A percentile compares a stretch with the other conserved stretches of the same genome.
These are phyloP conservation scores for Ypsolopha sequella DNA, from an alignment of 2,888 invertebrate genomes.

Conservation along the genomic window DNA sequence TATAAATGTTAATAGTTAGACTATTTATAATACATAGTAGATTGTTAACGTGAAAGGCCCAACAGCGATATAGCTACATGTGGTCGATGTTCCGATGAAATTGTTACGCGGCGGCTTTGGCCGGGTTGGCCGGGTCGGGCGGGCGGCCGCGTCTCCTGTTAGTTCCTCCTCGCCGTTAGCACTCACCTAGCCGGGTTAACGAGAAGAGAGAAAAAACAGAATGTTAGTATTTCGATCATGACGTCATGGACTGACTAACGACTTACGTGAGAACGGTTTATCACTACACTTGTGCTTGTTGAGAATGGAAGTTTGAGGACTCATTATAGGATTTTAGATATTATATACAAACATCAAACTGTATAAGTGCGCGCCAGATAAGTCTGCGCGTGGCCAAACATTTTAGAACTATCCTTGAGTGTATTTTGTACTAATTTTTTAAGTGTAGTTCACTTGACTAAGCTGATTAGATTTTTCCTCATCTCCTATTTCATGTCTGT, in stretches of 20 bases:
- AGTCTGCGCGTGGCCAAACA: not conserved
- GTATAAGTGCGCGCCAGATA: not conserved
- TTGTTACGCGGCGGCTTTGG: slow-evolving; percentile 43
- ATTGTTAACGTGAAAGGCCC: slow-evolving; percentile 68
- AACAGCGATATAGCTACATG: slow-evolving; percentile 66
- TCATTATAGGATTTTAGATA: not conserved
- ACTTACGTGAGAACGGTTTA: slow-evolving; percentile 14
- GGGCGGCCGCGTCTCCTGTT: slow-evolving; percentile 52
- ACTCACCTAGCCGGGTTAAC: slow-evolving; percentile 84
- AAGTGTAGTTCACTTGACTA: too few relatives aligned
- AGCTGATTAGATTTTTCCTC: too few relatives aligned
- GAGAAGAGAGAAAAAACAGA: slow-evolving; percentile 78
- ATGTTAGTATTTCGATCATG: slow-evolving; percentile 74
- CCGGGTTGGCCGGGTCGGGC: slow-evolving; percentile 2
- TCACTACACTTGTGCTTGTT: not conserved
- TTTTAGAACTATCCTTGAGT: too few relatives aligned
- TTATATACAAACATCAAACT: not conserved
- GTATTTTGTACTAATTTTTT: too few relatives aligned
- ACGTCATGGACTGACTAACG: slow-evolving; percentile 64
- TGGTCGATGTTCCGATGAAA: slow-evolving; percentile 66
- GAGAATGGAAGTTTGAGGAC: not conserved
- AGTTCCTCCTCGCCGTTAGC: slow-evolving; percentile 76
- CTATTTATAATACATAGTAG: slow-evolving; percentile 69
- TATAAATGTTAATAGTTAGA: slow-evolving; percentile 71
- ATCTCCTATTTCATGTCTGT: too few relatives aligned